Evolutionary conservation across 2,888 invertebrate genomes (phyloP), one percentile per base, ranked within the genome.

Genomic region (Apodemia zela): DNA sequence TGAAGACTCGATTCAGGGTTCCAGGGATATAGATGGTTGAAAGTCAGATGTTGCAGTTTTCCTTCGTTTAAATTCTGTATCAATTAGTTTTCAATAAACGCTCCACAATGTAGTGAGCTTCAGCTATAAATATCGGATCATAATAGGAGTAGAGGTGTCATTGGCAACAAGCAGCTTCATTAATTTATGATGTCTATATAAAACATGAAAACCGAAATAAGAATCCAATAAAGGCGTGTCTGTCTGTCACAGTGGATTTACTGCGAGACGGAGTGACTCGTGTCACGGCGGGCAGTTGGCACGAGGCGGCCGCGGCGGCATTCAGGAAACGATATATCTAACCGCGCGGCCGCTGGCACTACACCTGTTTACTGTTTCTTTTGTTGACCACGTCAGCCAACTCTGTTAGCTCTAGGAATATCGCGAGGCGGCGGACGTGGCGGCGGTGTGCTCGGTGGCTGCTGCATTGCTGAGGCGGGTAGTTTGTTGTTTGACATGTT

Each of bases 101-200:
- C n/a, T 1, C n/a, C n/a, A n/a, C 45, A 45, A 6, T 45, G 45
- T 45, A 38, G 5, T 6, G 45, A n/a, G 45, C 45, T 45, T 1
- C n/a, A 13, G 47, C 47, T 47, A 47, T 47, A 47, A 47, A 47
- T 47, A 17, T 47, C 47, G 1, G 47, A 17, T 47, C 47, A 47
- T 47, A 47, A 47, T 47, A 47, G 47, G 47, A 47, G 17, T 47
- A 47, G 42, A 42, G 47, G 17, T 57, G 25, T 29, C 29, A 29
- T 57, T 57, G 57, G 57, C 57, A 57, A 57, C 57, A n/a, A 8
- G 8, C 29, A 15, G 57, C 15, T 57, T 15, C 25, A 57, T 57
- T 54, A 57, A 57, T 57, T 57, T 57, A 57, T 57, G 57, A 57
- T 57, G 57, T 57, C 57, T 57, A 57, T 57, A 57, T 57, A 57